A percentile compares a stretch with the other conserved stretches of the same genome.
Conservation (phyloP, 1,140 invertebrate species). For the Pseudomyrmex concolor region DNA sequence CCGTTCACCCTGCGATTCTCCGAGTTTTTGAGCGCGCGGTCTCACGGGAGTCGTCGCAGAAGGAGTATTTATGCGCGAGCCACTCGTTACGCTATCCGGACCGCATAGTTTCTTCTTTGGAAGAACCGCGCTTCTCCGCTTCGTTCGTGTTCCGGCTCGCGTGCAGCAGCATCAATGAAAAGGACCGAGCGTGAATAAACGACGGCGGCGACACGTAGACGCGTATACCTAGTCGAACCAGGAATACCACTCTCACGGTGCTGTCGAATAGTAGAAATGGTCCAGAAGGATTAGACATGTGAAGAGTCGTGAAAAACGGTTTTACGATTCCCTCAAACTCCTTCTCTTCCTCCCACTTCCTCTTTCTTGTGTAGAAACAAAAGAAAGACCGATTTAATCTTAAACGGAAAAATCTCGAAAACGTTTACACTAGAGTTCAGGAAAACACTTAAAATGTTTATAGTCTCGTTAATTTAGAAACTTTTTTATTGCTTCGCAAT, state of each 20-base stretch:
- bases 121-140: slow-evolving; percentile 67
- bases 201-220: neutral
- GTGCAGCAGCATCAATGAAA: slow-evolving; percentile 80
- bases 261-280: slow-evolving; percentile 8
- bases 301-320: slow-evolving; percentile 20
- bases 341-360: no score
- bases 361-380: neutral
- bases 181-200: slow-evolving; percentile 83
- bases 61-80: slow-evolving; percentile 72
- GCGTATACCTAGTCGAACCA: slow-evolving; percentile 39
- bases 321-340: neutral
- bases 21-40: slow-evolving; percentile 58
- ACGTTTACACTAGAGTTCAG: neutral
- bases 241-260: slow-evolving; percentile 83
- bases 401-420: slow-evolving; percentile 7
- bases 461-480: slow-evolving; percentile 6
- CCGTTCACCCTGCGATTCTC: slow-evolving; percentile 8
- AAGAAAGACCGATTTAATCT: neutral
- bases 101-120: slow-evolving; percentile 81
- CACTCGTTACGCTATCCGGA: slow-evolving; percentile 82
- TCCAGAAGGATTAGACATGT: neutral
- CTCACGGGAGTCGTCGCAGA: slow-evolving; percentile 43
- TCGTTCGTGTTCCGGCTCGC: slow-evolving; percentile 16
- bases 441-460: slow-evolving; percentile 20
- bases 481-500: neutral